Conservation (phyloP, 2,113 vertebrate genomes). For the Dolichotis patagonum region DNA sequence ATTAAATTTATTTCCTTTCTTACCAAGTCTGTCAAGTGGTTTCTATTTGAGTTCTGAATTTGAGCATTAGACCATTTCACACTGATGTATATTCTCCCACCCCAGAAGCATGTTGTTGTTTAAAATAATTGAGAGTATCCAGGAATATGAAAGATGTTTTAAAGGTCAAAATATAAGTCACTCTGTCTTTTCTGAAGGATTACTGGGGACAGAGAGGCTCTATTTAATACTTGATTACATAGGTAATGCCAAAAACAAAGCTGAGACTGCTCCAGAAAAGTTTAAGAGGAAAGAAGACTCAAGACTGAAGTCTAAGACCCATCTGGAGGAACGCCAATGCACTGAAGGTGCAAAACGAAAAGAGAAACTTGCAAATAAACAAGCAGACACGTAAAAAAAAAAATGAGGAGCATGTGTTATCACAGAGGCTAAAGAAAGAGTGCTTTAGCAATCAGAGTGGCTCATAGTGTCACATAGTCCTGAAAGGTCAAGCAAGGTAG, state of each 20-base stretch:
- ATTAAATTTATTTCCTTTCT: conserved; percentile 49
- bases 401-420: not conserved
- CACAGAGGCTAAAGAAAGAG: conserved; percentile 43
- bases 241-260: not conserved
- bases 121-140: conserved; percentile 41
- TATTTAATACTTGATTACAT: not conserved
- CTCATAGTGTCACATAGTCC: not conserved
- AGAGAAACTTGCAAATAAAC: conserved; percentile 10
- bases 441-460: conserved; percentile 24
- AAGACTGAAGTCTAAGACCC: not conserved
- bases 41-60: not conserved
- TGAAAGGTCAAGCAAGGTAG: conserved; percentile 3
- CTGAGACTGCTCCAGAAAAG: not conserved
- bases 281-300: not conserved
- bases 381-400: not conserved
- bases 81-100: not conserved
- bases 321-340: not conserved
- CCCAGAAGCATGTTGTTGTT: conserved; percentile 1
- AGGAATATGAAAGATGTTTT: not conserved
- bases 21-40: not conserved
- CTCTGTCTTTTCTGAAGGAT: conserved; percentile 24
- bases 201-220: not conserved
- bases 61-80: not conserved
- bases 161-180: not conserved
- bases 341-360: conserved; percentile 16